Conservation (phyloP, 2,113 vertebrate genomes). For the Ictidomys tridecemlineatus region DNA sequence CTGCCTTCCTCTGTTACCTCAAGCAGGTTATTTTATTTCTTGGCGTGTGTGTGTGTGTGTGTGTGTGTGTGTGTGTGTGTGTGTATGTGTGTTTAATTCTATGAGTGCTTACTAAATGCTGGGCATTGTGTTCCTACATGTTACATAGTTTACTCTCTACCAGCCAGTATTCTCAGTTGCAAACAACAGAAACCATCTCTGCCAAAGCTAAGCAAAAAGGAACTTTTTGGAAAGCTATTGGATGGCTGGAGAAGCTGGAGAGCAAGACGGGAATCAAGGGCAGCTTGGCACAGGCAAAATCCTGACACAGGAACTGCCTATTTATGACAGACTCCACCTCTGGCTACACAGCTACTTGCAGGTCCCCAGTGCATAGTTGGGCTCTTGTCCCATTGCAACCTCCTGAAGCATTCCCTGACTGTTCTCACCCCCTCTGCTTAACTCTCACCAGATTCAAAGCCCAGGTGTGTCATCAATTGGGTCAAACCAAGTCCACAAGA, state of each 20-base stretch:
- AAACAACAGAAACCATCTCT: constrained; percentile 44
- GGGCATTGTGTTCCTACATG: not conserved
- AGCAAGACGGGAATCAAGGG: not conserved
- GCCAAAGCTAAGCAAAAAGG: constrained; percentile 16
- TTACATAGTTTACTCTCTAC: not conserved
- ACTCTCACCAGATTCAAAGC: not conserved
- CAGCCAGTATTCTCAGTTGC: not conserved
- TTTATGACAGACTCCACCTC: not conserved
- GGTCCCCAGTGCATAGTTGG: not conserved
- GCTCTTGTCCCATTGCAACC: not conserved
- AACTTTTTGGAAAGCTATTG: not conserved
- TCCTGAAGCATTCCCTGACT: not conserved
- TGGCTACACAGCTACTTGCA: not conserved
- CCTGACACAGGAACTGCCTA: not conserved
- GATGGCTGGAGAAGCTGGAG: not conserved
- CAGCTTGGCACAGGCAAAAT: not conserved
- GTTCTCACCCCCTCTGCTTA: not conserved
- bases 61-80: not conserved
- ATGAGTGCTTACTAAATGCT: not conserved
- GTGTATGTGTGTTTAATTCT: not conserved
- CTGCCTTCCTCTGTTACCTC: not conserved
- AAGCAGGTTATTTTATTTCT: not conserved
- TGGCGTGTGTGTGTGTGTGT: not conserved
- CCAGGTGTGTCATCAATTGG: not conserved
- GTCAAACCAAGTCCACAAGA: not conserved